These are phyloP conservation scores for Toxotes lorentzi DNA, from an alignment of 2,797 vertebrate species.

Conservation along the genomic window DNA sequence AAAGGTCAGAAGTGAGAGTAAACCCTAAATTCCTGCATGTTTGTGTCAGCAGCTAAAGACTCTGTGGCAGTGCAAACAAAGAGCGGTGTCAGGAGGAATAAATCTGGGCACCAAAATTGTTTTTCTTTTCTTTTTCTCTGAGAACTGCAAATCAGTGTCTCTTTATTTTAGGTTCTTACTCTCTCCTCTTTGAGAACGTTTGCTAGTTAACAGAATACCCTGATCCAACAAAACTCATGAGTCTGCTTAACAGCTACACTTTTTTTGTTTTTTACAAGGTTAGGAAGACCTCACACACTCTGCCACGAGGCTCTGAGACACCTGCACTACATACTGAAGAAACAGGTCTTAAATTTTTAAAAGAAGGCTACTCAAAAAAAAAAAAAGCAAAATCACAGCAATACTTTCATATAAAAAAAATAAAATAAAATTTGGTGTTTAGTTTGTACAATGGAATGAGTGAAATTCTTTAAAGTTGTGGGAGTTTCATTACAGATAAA, in stretches of 20 bases:
- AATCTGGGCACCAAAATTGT: constrained; percentile 36
- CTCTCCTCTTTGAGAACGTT: not conserved
- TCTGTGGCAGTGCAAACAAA: constrained; percentile 49
- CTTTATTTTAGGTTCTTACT: not conserved
- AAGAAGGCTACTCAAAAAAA: not conserved
- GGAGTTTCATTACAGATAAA: not conserved
- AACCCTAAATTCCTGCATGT: constrained; percentile 61
- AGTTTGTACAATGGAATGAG: not conserved
- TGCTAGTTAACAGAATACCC: constrained; percentile 11
- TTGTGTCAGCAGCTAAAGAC: constrained; percentile 44
- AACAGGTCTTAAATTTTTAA: constrained; percentile 55
- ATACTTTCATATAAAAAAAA: not conserved
- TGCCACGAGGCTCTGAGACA: constrained; percentile 54
- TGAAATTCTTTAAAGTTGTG: not conserved
- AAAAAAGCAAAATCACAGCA: not conserved
- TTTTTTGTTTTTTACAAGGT: constrained; percentile 57
- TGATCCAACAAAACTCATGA: constrained; percentile 17
- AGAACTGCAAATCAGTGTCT: constrained; percentile 19
- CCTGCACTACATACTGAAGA: constrained; percentile 55
- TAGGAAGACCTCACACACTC: constrained; percentile 65
- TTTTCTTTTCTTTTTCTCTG: not conserved
- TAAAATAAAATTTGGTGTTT: not conserved
- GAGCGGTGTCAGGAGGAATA: constrained; percentile 27
- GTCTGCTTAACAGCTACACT: constrained; percentile 18
- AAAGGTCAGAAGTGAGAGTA: constrained; percentile 61